These are phyloP conservation scores for Halocynthia aurantium DNA, from an alignment of 23 tunicate genomes.

Conservation along the genomic window DNA sequence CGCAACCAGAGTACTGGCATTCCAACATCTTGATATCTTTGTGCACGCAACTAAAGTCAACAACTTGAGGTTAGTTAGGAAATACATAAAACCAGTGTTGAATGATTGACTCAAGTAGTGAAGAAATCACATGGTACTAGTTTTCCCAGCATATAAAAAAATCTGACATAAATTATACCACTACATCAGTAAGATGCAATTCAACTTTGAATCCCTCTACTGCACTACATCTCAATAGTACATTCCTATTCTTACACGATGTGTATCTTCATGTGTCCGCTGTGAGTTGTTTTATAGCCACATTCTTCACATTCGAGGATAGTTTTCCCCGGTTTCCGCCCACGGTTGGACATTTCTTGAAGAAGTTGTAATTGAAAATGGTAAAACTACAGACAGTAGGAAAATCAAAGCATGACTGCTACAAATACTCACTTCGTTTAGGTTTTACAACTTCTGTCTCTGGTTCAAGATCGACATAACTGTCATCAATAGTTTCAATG, in stretches of 20 bases:
- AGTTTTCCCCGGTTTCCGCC: background rate
- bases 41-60: background rate
- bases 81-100: too few relatives aligned
- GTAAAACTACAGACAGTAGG: too few relatives aligned
- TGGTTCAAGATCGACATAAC: background rate
- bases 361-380: background rate
- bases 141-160: too few relatives aligned
- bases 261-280: constrained; percentile 8
- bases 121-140: too few relatives aligned
- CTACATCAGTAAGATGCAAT: too few relatives aligned
- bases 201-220: too few relatives aligned
- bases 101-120: too few relatives aligned
- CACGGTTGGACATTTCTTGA: background rate
- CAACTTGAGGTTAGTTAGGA: too few relatives aligned
- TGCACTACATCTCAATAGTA: too few relatives aligned
- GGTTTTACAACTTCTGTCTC: background rate
- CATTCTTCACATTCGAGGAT: constrained; percentile 8
- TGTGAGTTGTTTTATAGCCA: constrained; percentile 2
- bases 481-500: constrained; percentile 1
- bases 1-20: background rate
- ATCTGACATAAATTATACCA: too few relatives aligned
- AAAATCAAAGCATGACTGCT: too few relatives aligned
- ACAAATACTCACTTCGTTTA: too few relatives aligned
- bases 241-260: background rate
- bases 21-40: background rate